Conservation (phyloP, 2,797 vertebrate species). For the Anomalospiza imberbis region DNA sequence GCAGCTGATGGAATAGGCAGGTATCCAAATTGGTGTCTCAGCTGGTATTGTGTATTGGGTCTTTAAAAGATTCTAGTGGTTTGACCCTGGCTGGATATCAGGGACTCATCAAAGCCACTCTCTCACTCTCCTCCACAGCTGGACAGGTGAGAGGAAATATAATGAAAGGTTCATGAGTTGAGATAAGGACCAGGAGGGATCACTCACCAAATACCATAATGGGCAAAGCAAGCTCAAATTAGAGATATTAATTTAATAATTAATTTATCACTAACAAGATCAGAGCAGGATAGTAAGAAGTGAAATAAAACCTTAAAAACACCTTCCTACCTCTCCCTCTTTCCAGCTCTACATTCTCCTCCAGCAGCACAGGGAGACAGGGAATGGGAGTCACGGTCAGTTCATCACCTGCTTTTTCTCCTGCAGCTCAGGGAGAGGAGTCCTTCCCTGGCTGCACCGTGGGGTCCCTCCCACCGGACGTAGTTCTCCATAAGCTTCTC, state of each 20-base stretch:
- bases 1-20: not conserved
- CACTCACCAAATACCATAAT: not conserved
- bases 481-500: not conserved
- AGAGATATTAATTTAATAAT: not conserved
- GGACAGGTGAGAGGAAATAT: not conserved
- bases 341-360: not conserved
- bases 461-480: not conserved
- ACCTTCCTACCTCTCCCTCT: not conserved
- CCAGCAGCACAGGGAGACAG: not conserved
- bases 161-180: not conserved
- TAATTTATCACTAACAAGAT: not conserved
- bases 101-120: not conserved
- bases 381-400: not conserved
- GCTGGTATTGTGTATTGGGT: not conserved
- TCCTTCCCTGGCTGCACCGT: accelerated
- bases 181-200: not conserved
- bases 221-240: not conserved
- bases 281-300: not conserved
- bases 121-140: not conserved
- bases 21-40: not conserved
- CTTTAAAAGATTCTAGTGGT: not conserved
- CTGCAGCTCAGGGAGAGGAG: not conserved
- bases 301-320: not conserved
- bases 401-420: not conserved
- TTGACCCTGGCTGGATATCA: not conserved